These are phyloP conservation scores for Drosophila ezoana DNA, from an alignment of 2,888 invertebrate genomes.

Conservation along the genomic window DNA sequence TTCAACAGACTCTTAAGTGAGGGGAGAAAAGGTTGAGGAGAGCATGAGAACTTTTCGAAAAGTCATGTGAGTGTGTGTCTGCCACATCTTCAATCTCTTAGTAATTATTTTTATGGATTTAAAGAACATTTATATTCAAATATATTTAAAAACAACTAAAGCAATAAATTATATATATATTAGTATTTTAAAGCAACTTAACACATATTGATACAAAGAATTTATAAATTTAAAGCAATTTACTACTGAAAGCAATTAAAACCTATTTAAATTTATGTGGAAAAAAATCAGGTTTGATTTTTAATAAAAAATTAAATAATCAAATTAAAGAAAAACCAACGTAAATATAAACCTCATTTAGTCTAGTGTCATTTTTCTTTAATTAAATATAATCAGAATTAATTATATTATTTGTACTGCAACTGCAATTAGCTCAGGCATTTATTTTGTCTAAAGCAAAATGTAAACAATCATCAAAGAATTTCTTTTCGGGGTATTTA, in stretches of 20 bases:
- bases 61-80: not conserved
- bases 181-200: no score
- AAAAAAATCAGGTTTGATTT: no score
- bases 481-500: not conserved
- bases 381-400: not conserved
- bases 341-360: no score
- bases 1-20: slow-evolving; percentile 12
- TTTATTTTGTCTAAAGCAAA: not conserved
- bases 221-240: no score
- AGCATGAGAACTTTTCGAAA: not conserved
- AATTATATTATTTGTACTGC: not conserved
- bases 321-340: no score
- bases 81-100: not conserved
- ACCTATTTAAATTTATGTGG: no score
- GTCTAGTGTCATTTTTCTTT: no score
- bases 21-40: no score
- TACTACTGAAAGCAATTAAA: no score
- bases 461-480: not conserved
- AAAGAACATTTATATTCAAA: not conserved
- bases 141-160: not conserved
- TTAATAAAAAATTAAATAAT: no score
- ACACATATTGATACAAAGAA: no score
- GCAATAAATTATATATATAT: no score
- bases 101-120: slow-evolving; percentile 1
- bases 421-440: not conserved